A percentile compares a stretch with the other conserved stretches of the same genome.
Evolutionary conservation across 30 jellyfish, hydroid and myxozoan genomes (phyloP).

Genomic region (Aurelia coerulea): DNA sequence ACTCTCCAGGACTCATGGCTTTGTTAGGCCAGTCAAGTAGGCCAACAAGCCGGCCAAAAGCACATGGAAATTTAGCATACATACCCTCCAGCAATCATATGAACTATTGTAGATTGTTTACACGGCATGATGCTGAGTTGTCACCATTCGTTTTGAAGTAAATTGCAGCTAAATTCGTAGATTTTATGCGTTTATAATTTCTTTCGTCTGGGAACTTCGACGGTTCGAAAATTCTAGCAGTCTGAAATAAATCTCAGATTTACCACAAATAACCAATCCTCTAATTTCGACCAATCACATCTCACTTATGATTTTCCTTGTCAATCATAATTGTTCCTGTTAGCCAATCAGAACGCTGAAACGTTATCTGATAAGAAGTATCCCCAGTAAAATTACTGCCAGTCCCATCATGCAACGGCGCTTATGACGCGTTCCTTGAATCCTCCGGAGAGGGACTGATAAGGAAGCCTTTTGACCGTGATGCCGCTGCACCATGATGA

Average conservation of each 20-base stretch:
- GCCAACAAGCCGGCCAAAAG: no score
- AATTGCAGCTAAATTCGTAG: neutral
- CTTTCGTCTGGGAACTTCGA: neutral
- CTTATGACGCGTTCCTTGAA: no score
- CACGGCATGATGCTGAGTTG: conserved; percentile 42
- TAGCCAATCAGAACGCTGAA: conserved; percentile 3
- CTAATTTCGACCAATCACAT: neutral
- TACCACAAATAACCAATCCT: conserved; percentile 2
- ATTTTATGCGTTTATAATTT: neutral
- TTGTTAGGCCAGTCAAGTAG: no score
- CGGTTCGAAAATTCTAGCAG: neutral
- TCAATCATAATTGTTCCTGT: neutral
- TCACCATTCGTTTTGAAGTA: neutral
- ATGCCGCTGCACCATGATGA: no score
- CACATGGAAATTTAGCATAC: neutral
- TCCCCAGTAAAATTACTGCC: conserved; percentile 8
- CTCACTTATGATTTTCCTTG: neutral
- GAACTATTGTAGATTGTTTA: conserved; percentile 52
- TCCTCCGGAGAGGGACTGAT: no score
- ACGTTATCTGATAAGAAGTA: no score
- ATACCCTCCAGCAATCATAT: conserved; percentile 80
- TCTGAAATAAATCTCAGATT: neutral
- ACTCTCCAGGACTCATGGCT: no score
- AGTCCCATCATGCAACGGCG: no score
- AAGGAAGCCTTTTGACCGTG: no score